These are phyloP conservation scores for Lepidurus arcticus DNA, from an alignment of 1,140 invertebrate species.

Conservation along the genomic window DNA sequence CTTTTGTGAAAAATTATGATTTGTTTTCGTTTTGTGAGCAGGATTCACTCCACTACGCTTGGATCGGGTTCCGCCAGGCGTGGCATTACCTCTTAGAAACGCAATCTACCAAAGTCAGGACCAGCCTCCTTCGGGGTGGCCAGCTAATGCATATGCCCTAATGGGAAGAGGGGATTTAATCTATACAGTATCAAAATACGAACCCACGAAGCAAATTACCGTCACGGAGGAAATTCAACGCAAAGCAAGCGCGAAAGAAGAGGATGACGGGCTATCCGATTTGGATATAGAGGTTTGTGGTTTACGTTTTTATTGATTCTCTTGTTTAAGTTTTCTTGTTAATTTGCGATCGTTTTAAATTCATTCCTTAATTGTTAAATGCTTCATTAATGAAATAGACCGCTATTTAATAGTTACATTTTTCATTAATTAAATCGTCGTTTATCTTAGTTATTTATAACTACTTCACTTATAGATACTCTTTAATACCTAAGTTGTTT, in stretches of 20 bases:
- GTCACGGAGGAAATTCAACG: constrained; percentile 34
- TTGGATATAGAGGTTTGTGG: constrained; percentile 52
- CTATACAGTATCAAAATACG: constrained; percentile 8
- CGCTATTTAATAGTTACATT: too few species aligned
- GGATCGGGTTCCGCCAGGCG: constrained; percentile 57
- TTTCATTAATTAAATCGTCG: too few species aligned
- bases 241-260: constrained; percentile 46
- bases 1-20: too few species aligned
- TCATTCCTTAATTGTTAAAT: too few species aligned
- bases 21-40: not conserved
- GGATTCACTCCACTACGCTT: not conserved
- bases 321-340: not conserved
- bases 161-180: constrained; percentile 74
- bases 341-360: too few species aligned
- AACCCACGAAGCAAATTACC: not conserved
- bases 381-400: too few species aligned
- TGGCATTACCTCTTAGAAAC: constrained; percentile 67
- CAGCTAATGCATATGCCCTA: constrained; percentile 64
- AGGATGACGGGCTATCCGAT: constrained; percentile 61
- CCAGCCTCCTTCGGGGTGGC: constrained; percentile 70
- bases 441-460: too few species aligned
- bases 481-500: too few species aligned
- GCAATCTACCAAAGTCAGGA: constrained; percentile 67
- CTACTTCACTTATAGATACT: too few species aligned
- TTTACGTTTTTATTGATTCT: not conserved